Percentiles rank a stretch among this genome's conserved stretches.
Conservation (phyloP, 2,888 invertebrate species). For the Allophyes oxyacanthae region DNA sequence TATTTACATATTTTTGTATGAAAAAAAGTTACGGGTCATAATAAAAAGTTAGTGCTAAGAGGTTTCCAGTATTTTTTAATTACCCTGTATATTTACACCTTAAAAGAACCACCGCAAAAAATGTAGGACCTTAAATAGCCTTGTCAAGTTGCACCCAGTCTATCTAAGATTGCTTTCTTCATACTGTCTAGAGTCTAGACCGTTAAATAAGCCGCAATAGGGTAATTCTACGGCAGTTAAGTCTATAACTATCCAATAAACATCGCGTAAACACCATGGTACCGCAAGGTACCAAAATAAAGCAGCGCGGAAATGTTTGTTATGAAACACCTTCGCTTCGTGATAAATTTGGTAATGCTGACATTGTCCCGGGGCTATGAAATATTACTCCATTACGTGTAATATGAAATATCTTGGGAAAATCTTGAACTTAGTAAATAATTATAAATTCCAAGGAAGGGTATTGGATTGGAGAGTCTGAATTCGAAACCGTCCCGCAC, state of each 20-base stretch:
- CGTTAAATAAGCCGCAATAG: conserved; percentile 31
- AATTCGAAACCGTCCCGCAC: too few species aligned
- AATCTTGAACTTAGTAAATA: neutral
- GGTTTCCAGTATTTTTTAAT: too few species aligned
- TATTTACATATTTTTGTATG: too few species aligned
- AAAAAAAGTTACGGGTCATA: too few species aligned
- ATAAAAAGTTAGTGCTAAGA: too few species aligned
- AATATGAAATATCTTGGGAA: neutral
- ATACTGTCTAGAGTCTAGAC: neutral
- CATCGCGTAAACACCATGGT: conserved; percentile 27
- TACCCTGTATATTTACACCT: too few species aligned
- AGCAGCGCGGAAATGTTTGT: conserved; percentile 3
- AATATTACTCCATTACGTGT: conserved; percentile 6
- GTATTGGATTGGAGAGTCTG: too few species aligned
- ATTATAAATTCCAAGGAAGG: too few species aligned
- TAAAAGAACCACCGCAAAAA: too few species aligned
- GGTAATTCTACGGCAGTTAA: conserved; percentile 24
- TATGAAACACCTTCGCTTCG: conserved; percentile 33
- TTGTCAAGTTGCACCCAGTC: neutral
- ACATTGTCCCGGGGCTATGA: neutral
- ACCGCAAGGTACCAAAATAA: conserved; percentile 41
- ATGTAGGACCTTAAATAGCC: too few species aligned
- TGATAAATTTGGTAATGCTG: conserved; percentile 6
- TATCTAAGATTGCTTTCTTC: neutral
- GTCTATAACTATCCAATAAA: conserved; percentile 17